phyloP scores from a whole-genome alignment of 2,113 vertebrate genomes.

The Oenanthe melanoleuca region DNA sequence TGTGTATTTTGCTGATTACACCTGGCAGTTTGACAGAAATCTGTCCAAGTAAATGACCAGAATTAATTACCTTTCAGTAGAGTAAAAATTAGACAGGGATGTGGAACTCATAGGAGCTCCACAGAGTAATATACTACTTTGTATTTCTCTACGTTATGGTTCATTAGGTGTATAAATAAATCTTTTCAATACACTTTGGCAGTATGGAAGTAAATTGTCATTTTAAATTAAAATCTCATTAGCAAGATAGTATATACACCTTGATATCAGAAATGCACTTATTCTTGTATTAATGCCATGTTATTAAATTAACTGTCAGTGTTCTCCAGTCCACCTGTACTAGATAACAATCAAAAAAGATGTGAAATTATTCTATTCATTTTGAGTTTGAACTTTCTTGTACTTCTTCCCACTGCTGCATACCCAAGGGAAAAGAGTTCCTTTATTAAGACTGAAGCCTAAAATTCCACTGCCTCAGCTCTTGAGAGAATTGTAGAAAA shows the following conservation, averaged over 20 bases:
- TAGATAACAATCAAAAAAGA: background rate
- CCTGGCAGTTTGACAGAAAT: slow-evolving; percentile 15
- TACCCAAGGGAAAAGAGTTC: slow-evolving; percentile 36
- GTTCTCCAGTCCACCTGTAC: slow-evolving; percentile 24
- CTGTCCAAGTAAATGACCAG: background rate
- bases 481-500: slow-evolving; percentile 61
- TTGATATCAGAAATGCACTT: background rate
- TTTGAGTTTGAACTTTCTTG: slow-evolving; percentile 55
- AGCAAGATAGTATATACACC: background rate
- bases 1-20: background rate
- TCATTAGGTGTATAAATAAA: slow-evolving; percentile 46
- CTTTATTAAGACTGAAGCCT: slow-evolving; percentile 43
- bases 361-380: background rate
- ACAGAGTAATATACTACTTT: background rate
- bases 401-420: slow-evolving; percentile 15
- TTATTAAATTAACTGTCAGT: background rate
- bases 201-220: slow-evolving; percentile 40
- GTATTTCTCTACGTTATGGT: background rate
- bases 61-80: slow-evolving; percentile 15
- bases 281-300: background rate
- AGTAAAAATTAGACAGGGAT: slow-evolving; percentile 21
- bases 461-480: slow-evolving; percentile 67
- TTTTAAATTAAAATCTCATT: slow-evolving; percentile 51
- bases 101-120: background rate
- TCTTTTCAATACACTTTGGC: slow-evolving; percentile 8